Evolutionary conservation across 2,797 vertebrate genomes (phyloP), one percentile per base, ranked within the genome.

Genomic region (Oryzias sinensis): DNA sequence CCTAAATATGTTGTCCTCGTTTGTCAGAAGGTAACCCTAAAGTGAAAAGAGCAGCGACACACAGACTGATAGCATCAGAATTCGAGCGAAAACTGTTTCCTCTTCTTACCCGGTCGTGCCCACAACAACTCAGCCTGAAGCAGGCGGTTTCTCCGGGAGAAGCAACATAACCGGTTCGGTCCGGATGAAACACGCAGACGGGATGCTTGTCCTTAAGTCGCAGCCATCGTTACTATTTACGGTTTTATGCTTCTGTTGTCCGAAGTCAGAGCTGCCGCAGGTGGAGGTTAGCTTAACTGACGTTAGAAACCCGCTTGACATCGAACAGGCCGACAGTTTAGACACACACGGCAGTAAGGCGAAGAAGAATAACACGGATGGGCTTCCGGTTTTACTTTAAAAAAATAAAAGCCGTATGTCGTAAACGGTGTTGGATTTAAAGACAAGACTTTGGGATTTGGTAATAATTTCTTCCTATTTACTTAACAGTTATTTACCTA

Each of bases 71-170:
- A 41, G 3, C 14, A 13, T 43, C 50, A 45, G 18, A 46, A 55
- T 53, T 33, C 22, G 4, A 49, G 1, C 6, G 41, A 16, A 5
- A 24, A 43, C 52, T 0, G 72, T 65, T 77, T 77, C 69, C 71
- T 76, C 79, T 37, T 37, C 33, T 82, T 59, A 87, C 77, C 82
- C 62, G 25, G 73, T 74, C 76, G 79, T 53, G 53, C 65, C 59
- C 60, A 72, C 46, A 74, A 68, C 59, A 74, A 68, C 59, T 85
- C 76, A 77, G 69, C 68, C 84, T 40, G 80, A 72, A 49, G 14
- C 74, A 48, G 68, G 63, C 73, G 29, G 48, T 18, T 56, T 62
- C 20, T 68, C 63, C 22, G 65, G 44, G 16, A 48, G 5, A 53
- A 60, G 24, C 50, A 43, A 52, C 86, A 80, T 70, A 49, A 54